Conservation (phyloP, 2,888 invertebrate species). For the Thelaira solivaga region DNA sequence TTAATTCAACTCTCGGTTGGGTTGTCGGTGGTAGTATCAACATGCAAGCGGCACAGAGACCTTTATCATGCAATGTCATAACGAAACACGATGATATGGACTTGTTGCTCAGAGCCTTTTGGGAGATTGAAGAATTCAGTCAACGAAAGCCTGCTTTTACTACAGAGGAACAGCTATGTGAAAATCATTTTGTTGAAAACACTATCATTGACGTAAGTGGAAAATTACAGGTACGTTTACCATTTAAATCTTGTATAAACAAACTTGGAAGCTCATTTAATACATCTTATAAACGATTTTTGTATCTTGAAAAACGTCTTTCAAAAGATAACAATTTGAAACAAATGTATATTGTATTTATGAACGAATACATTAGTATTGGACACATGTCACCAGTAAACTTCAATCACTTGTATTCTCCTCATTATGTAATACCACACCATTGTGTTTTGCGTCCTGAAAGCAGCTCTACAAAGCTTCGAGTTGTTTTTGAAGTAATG, state of each 20-base stretch:
- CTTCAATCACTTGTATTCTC: background rate
- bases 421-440: background rate
- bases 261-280: background rate
- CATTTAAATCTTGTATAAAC: background rate
- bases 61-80: background rate
- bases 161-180: constrained; percentile 1
- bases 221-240: background rate
- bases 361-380: constrained; percentile 23
- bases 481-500: background rate
- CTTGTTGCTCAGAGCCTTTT: constrained; percentile 4
- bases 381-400: background rate
- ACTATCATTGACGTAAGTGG: background rate
- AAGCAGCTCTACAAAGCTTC: background rate
- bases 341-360: constrained; percentile 25
- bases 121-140: constrained; percentile 23
- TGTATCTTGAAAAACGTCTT: constrained; percentile 32
- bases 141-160: background rate
- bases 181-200: background rate
- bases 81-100: background rate
- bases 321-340: constrained; percentile 18
- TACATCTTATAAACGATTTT: constrained; percentile 20
- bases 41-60: background rate
- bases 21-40: background rate
- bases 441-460: background rate
- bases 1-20: constrained; percentile 32